Conservation (phyloP, 2,113 vertebrate species). For the Rhinoptilus africanus region DNA sequence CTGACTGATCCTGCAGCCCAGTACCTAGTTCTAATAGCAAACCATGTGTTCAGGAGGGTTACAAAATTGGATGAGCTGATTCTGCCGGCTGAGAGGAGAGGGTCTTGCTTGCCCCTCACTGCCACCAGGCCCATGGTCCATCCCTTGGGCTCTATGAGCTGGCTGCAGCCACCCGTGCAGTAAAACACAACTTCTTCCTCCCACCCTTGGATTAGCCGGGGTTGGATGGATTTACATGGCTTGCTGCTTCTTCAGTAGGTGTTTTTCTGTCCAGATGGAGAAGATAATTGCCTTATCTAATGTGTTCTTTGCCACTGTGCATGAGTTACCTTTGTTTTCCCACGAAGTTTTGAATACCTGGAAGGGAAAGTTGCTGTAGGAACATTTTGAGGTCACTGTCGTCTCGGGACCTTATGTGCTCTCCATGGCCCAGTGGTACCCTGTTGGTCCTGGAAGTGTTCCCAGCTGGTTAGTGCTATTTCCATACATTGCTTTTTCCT, state of each 20-base stretch:
- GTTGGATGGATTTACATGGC: neutral
- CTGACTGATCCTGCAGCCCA: neutral
- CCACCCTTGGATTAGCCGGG: neutral
- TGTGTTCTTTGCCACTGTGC: fast-evolving
- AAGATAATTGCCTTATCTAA: neutral
- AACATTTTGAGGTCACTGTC: neutral
- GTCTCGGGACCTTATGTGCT: neutral
- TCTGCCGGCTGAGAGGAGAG: neutral
- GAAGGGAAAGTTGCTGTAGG: neutral
- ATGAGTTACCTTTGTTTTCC: neutral
- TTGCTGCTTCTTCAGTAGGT: neutral
- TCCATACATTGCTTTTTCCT: neutral
- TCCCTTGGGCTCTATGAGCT: neutral
- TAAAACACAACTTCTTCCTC: neutral
- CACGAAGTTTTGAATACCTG: neutral
- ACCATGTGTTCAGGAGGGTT: neutral
- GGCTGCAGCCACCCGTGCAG: neutral
- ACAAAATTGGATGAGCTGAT: neutral
- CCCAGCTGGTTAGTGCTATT: neutral
- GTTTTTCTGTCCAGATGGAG: neutral
- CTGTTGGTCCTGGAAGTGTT: neutral
- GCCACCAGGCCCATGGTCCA: neutral
- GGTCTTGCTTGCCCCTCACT: neutral
- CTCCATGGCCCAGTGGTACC: neutral
- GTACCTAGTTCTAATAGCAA: neutral